Evolutionary conservation across 2,797 vertebrate genomes (phyloP).

Genomic region (Taenioides sp.): DNA sequence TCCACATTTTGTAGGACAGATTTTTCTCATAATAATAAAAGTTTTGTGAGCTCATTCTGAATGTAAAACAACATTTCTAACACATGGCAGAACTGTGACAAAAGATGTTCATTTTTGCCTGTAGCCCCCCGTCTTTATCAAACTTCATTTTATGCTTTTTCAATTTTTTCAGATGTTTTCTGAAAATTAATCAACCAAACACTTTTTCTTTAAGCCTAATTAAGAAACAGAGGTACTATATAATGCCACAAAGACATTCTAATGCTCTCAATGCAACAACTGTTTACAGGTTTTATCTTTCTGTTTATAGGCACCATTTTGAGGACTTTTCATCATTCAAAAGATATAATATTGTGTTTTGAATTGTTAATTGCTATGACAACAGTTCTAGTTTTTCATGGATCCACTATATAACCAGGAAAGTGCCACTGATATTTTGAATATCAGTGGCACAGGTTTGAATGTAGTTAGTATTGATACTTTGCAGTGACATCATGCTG

Average conservation of each 20-base stretch:
- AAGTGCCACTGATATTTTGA: neutral
- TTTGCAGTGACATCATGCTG: no score
- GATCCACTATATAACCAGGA: no score
- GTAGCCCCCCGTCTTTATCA: conserved; percentile 8
- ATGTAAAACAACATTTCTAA: neutral
- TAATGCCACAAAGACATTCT: neutral
- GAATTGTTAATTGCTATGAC: no score
- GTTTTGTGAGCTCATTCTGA: neutral
- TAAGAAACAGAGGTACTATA: neutral
- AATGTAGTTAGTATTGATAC: neutral
- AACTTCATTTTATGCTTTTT: conserved; percentile 21
- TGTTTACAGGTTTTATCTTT: no score
- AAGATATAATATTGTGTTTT: no score
- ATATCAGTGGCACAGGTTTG: neutral
- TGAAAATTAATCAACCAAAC: conserved; percentile 16
- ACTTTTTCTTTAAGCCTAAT: neutral
- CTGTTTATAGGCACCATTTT: no score
- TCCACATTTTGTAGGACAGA: neutral
- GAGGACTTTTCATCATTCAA: no score
- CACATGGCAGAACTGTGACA: neutral
- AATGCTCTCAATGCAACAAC: neutral
- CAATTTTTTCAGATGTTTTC: conserved; percentile 16
- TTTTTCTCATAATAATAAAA: conserved; percentile 8
- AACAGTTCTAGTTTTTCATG: no score
- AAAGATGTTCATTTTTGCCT: conserved; percentile 2